A percentile compares a stretch with the other conserved stretches of the same genome.
Conservation (phyloP, 1,140 invertebrate species). For the Goniozus legneri region DNA sequence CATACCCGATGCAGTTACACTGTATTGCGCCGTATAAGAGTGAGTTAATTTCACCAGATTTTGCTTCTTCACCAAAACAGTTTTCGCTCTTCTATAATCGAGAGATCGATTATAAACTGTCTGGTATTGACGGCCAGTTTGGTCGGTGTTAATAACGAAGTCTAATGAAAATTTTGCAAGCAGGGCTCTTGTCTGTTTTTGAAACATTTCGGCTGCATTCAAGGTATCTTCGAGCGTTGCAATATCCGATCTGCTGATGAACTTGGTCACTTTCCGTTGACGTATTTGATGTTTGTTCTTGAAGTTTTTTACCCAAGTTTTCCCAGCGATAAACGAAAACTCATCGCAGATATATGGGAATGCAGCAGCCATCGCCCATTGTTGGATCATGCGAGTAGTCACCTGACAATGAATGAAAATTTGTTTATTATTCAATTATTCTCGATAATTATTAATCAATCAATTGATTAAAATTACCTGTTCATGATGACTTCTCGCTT, state of each 20-base stretch:
- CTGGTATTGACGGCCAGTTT: conserved; percentile 8
- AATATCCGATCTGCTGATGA: neutral
- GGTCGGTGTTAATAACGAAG: conserved; percentile 9
- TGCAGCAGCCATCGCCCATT: neutral
- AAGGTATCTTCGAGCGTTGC: neutral
- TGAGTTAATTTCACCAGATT: conserved; percentile 3
- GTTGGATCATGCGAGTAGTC: conserved; percentile 1
- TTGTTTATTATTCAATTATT: conserved; percentile 15
- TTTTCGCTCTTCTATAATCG: neutral
- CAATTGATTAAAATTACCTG: neutral
- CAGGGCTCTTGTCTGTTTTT: neutral
- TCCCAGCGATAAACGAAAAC: neutral
- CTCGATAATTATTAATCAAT: neutral
- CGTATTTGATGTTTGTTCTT: neutral
- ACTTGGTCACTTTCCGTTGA: neutral
- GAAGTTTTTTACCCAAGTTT: neutral
- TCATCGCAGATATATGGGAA: neutral
- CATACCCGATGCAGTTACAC: conserved; percentile 10
- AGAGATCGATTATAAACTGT: neutral
- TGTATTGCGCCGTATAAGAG: conserved; percentile 18
- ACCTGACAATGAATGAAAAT: conserved; percentile 3
- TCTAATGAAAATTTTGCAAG: neutral
- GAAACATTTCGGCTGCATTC: neutral
- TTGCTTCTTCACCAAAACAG: neutral
- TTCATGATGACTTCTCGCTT: neutral